Evolutionary conservation across 2,113 vertebrate genomes (phyloP), one percentile per base, ranked within the genome.

Genomic region (Euleptes europaea): DNA sequence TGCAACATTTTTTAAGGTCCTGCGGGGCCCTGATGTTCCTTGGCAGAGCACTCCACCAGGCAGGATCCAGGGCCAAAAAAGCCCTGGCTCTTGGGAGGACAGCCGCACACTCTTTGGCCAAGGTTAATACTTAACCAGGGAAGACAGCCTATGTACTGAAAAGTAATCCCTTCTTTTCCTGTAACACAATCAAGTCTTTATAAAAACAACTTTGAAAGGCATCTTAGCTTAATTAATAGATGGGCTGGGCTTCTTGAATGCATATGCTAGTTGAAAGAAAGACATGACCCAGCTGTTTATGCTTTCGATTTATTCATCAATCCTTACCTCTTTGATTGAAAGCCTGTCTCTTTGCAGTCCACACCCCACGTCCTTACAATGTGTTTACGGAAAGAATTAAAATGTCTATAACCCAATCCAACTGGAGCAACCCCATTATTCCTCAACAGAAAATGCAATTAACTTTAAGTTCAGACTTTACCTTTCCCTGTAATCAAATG

Each of bases 401-500:
- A 80, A 86, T 82, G 19, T 85, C 80, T 70, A 1, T 42, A 73
- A 89, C 7, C 14, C 19, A 86, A 84, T 4, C 17, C 13, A 86
- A 82, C 65, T 69, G 87, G 88, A 75, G n/a, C 42, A 87, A 40
- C 26, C 87, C 84, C 38, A 92, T 89, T 93, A 90, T 90, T 91
- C 88, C 91, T 90, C 93, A 90, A 90, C 87, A 84, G 82, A 78
- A 84, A 90, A 91, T 89, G 88, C 84, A 87, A 90, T 92, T 88
- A 90, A 38, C 86, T 85, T 88, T 92, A 92, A 94, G 89, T 92
- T 94, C 91, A 92, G 90, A 60, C 86, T 91, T 89, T 92, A 92
- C 93, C 93, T 94, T 80, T 89, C 85, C 83, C 78, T 51, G 77
- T 87, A 93, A 93, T 89, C 91, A 91, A 92, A 79, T 33, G 73